Base-by-base conservation (phyloP, 2,113 vertebrate species). In the Toxotes chatareus region DNA sequence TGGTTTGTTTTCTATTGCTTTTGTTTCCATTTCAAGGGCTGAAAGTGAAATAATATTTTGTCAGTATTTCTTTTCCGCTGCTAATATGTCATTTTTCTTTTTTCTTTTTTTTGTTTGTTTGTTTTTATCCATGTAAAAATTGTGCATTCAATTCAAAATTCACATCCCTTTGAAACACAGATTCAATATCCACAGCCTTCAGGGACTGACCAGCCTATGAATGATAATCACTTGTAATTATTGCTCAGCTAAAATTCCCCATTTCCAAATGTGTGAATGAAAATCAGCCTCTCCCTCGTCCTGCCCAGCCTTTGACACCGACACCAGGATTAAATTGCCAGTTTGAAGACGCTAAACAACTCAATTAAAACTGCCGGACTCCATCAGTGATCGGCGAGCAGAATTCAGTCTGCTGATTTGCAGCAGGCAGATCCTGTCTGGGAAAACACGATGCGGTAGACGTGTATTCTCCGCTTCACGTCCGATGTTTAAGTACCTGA, bases 191-290 rank as follows among this genome's bases (percentile, higher is more conserved):
- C 79, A 11, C 17, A 7, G 53, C 79, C 86, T 73, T 44, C 46
- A 44, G 80, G 67, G 76, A 76, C 34, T 71, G 71, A 61, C 31
- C 42, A 34, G 64, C 60, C 67, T 53, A 42, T 79, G 79, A 86
- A 88, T 88, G 85, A 83, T 87, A 80, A 92, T 90, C 84, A 82
- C 46, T 76, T 47, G 60, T 86, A 87, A 89, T 93, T 89, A 86
- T 85, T 16, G 3, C 75, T 59, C 62, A 57, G 66, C 73, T 73
- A 34, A 82, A 59, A 67, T 88, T 67, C 36, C 36, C 62, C 4
- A 7, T 81, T 71, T 69, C 53, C 34, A 51, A 75, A 85, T 42
- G 44, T 64, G 63, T 14, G n/a, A 72, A 66, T 77, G 49, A 46
- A 77, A 86, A 70, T 55, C 56, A 7, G 57, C 19, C 19, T 69